These are phyloP conservation scores for Drosophila santomea DNA, from an alignment of 1,140 invertebrate genomes.

Conservation along the genomic window DNA sequence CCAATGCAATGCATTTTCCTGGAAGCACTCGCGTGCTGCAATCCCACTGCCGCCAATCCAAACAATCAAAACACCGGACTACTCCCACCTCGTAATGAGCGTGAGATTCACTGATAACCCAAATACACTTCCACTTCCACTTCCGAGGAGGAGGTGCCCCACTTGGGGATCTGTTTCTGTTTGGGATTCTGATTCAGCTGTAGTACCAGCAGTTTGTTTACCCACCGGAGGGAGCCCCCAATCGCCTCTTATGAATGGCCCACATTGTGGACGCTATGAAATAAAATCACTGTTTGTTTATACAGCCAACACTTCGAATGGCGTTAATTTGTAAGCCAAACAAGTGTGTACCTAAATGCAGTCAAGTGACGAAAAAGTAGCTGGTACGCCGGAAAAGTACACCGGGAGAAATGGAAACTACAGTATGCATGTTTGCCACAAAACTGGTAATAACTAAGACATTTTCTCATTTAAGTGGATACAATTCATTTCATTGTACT, in stretches of 20 bases:
- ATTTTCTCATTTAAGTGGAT: too few species aligned
- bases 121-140: conserved; percentile 30
- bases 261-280: conserved; percentile 61
- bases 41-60: conserved; percentile 15
- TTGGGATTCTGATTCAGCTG: conserved; percentile 16
- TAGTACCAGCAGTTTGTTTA: conserved; percentile 45
- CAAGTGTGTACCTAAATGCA: conserved; percentile 34
- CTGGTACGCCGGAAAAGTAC: conserved; percentile 14
- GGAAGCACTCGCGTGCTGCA: conserved; percentile 41
- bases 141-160: conserved; percentile 8
- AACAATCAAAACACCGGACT: conserved; percentile 23
- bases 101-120: conserved; percentile 60
- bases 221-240: conserved; percentile 30
- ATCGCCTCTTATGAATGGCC: conserved; percentile 72
- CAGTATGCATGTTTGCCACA: too few species aligned
- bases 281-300: conserved; percentile 63
- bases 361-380: conserved; percentile 10
- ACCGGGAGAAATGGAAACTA: neutral
- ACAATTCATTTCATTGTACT: too few species aligned
- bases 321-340: conserved; percentile 70
- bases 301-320: conserved; percentile 52
- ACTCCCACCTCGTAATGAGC: conserved; percentile 32
- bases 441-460: too few species aligned
- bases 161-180: conserved; percentile 37
- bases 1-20: conserved; percentile 26